These are phyloP conservation scores for Orchestes rusci DNA, from an alignment of 2,888 invertebrate species.

Conservation along the genomic window DNA sequence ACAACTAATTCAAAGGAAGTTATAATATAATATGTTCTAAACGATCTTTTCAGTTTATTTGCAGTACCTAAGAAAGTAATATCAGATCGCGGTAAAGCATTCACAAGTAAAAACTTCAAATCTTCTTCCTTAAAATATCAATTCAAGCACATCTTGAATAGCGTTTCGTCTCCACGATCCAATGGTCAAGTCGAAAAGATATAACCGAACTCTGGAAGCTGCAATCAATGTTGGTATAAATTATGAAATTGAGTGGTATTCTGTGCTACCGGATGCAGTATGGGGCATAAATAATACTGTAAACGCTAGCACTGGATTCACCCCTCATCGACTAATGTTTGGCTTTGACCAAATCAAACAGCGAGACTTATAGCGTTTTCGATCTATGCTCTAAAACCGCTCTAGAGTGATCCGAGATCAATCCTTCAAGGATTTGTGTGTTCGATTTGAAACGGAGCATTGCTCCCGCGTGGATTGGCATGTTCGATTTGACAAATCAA, in stretches of 20 bases:
- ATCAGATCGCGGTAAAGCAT: constrained; percentile 13
- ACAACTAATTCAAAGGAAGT: constrained; percentile 16
- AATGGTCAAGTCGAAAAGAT: constrained; percentile 24
- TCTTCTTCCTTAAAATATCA: constrained; percentile 4
- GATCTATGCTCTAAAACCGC: too few relatives aligned
- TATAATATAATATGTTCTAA: constrained; percentile 14
- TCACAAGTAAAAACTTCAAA: constrained; percentile 8
- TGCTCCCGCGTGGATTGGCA: too few relatives aligned
- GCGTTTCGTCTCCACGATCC: constrained; percentile 6
- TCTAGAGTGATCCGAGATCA: too few relatives aligned
- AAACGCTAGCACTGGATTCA: constrained; percentile 7
- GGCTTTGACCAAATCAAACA: constrained; percentile 6
- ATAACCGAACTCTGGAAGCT: constrained; percentile 11
- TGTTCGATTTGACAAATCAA: too few relatives aligned
- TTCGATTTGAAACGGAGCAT: too few relatives aligned
- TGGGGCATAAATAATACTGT: constrained; percentile 15
- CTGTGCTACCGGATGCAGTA: constrained; percentile 8
- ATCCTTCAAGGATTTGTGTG: too few relatives aligned
- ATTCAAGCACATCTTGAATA: constrained; percentile 12
- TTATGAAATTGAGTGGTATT: constrained; percentile 2
- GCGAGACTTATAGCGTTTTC: too few relatives aligned
- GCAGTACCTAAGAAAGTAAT: constrained; percentile 16
- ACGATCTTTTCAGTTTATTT: constrained; percentile 23
- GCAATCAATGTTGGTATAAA: constrained; percentile 1
- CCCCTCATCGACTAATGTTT: constrained; percentile 10